Conservation (phyloP, 2,113 vertebrate genomes). For the Paracanthobrama guichenoti region DNA sequence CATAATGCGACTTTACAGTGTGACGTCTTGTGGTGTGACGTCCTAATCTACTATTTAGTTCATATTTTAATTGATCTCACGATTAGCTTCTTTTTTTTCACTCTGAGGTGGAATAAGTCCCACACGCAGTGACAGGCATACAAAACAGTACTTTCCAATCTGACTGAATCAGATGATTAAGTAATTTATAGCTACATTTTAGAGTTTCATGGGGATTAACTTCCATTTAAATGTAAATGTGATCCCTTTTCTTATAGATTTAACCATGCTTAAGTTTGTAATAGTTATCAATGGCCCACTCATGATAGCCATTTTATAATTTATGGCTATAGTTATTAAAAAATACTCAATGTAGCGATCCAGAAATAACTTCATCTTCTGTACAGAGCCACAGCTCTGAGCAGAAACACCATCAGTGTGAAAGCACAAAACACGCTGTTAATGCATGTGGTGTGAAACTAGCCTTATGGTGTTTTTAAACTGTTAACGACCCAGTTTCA, state of each 20-base stretch:
- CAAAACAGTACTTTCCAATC: background rate
- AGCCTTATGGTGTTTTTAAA: background rate
- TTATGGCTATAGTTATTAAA: background rate
- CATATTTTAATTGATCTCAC: background rate
- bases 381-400: background rate
- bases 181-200: background rate
- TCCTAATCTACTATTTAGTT: background rate
- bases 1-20: background rate
- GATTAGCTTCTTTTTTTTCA: background rate
- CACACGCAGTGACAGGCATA: no score
- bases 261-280: background rate
- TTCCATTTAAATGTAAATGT: background rate
- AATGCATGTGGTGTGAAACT: background rate
- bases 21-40: background rate
- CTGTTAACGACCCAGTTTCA: background rate
- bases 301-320: background rate
- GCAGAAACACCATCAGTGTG: background rate
- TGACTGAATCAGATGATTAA: background rate
- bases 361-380: background rate
- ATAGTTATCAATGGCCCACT: background rate
- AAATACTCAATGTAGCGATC: background rate
- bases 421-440: background rate
- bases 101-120: background rate
- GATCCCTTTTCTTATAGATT: background rate
- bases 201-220: background rate